Base-by-base conservation (phyloP, 2,113 vertebrate genomes). In the Ascaphus truei region DNA sequence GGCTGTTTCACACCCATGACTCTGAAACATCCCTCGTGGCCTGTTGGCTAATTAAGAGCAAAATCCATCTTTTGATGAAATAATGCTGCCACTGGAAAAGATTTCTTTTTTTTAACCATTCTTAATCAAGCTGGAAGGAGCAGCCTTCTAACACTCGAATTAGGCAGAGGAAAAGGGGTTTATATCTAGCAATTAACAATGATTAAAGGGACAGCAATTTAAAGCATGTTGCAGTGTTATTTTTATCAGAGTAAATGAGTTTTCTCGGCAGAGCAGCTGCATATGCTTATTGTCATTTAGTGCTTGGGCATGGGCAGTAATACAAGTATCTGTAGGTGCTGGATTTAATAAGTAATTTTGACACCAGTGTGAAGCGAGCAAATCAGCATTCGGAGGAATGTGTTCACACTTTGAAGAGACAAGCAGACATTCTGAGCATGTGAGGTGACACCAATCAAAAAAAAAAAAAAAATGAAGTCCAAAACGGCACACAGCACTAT, bases 201-300 rank as follows among this genome's bases (percentile, higher is more conserved):
- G 84, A 87, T 89, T 87, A 90, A 90, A 83, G 86, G 84, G 84
- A 86, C 84, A 85, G 83, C 71, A 71, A 81, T 83, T 84, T 83
- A 85, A 87, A 88, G 81, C 80, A 84, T 80, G 82, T 87, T 83
- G 81, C 81, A 3, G 25, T 85, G 84, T 86, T 84, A 87, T 87
- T 91, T 88, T 87, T 88, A 89, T 87, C 84, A 87, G 85, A 83
- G 78, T 80, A 86, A 87, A 87, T 85, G 85, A 86, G 86, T 84
- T 86, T 83, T 76, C 78, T 75, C 73, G 81, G 81, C 84, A 81
- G 81, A 83, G 81, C 57, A 37, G 83, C 84, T 83, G 84, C 89
- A 88, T 89, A 88, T 88, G 82, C 86, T 87, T 84, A 87, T 90
- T 91, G 87, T 89, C 86, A 87, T 87, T 81, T 84, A 84, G 78